A percentile compares a stretch with the other conserved stretches of the same genome.
Evolutionary conservation across 1,140 invertebrate species (phyloP).

Genomic region (Plodia interpunctella): DNA sequence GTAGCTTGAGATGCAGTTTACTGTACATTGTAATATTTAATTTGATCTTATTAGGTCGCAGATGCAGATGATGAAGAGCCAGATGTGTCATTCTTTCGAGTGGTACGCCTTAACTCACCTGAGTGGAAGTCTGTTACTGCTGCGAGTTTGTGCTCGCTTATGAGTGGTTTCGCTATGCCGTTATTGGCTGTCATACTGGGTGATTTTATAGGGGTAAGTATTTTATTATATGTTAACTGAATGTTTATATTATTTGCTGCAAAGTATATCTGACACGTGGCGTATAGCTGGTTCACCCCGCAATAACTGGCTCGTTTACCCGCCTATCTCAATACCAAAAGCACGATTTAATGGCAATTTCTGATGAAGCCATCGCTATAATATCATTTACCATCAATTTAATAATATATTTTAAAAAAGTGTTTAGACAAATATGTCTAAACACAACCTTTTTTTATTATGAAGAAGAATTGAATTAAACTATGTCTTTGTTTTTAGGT

Average conservation of each 20-base stretch:
- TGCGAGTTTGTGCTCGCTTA: constrained; percentile 81
- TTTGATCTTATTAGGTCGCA: neutral
- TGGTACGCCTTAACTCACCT: constrained; percentile 83
- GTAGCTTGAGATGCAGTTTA: no score
- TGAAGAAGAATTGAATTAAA: no score
- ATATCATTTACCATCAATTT: no score
- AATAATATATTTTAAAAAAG: no score
- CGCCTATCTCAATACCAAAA: no score
- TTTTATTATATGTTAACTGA: neutral
- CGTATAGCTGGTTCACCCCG: no score
- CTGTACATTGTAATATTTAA: no score
- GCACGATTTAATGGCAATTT: no score
- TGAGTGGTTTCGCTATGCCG: constrained; percentile 86
- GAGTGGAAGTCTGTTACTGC: constrained; percentile 85
- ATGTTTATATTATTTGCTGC: no score
- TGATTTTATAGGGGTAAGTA: constrained; percentile 82
- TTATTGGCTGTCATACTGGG: constrained; percentile 88
- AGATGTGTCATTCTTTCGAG: constrained; percentile 63
- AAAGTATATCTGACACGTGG: no score
- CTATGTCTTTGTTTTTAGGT: constrained; percentile 53
- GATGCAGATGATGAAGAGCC: constrained; percentile 39
- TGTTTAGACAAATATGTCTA: neutral
- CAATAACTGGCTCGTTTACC: no score
- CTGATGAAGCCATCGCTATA: no score
- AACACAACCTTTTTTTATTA: neutral